Conservation (phyloP, 2,113 vertebrate species). For the Nothoprocta pentlandii region DNA sequence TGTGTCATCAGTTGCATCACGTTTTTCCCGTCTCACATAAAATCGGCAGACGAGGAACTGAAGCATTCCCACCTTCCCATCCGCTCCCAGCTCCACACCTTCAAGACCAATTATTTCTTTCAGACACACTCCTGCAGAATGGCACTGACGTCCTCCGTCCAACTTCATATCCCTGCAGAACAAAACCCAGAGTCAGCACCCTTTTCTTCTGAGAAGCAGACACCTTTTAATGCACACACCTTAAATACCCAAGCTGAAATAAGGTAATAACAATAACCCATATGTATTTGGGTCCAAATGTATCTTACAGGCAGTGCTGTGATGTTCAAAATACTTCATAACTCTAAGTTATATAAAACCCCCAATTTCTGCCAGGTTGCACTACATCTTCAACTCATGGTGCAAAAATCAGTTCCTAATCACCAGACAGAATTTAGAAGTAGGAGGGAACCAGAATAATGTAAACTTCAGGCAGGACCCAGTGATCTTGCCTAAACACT, state of each 20-base stretch:
- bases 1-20: not conserved
- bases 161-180: conserved; percentile 89
- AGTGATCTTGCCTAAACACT: not conserved
- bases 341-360: not conserved
- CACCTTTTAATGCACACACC: not conserved
- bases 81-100: conserved; percentile 96
- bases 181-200: conserved; percentile 54
- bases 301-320: not conserved
- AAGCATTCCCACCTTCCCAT: conserved; percentile 91
- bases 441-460: not conserved
- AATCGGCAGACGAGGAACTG: not conserved
- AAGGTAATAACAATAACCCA: not conserved
- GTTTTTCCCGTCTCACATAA: not conserved
- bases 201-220: not conserved
- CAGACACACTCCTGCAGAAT: conserved; percentile 90
- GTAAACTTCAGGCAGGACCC: not conserved
- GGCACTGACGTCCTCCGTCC: conserved; percentile 91
- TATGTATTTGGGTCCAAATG: not conserved
- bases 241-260: not conserved
- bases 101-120: conserved; percentile 96
- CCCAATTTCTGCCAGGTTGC: not conserved
- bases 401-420: not conserved
- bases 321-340: not conserved
- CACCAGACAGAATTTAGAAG: not conserved
- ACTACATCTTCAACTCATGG: not conserved